Base-by-base conservation (phyloP, 2,888 invertebrate species). In the Entomobrya proxima region DNA sequence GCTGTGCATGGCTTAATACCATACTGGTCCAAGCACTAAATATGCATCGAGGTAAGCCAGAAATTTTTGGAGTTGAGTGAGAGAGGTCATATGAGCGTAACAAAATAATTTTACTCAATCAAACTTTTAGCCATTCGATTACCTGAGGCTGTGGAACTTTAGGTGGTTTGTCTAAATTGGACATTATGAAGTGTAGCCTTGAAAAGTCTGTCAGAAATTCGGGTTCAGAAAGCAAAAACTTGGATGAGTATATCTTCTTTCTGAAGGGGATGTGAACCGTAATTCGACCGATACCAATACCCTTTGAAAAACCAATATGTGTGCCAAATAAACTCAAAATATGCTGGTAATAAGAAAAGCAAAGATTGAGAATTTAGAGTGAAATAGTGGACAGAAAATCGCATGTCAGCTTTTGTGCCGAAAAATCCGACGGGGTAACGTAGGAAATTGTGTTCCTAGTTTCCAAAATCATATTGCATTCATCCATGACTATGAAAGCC, bases 1-100 rank as follows among this genome's bases (percentile, higher is more conserved):
- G 90, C 89, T 9, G 88, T 89, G 74, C 89, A 90, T 64, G 89
- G 90, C 50, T 88, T 89, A 78, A 90, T 85, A 13, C 90, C 90
- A 81, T 90, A 90, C 11, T 84, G 40, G 74, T 90, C 90, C 87
- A 89, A 50, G 76, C 90, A 89, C 89, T 89, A 30, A 7, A 24
- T n/a, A n/a, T n/a, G n/a, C n/a, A n/a, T n/a, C 27, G 32, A 18
- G 27, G 2, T n/a, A 72, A 79, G 30, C 21, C 21, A 47, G 18
- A 61, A 30, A 44, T 32, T n/a, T 32, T 40, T 55, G n/a, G 37
- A 78, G 21, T 52, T 77, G 1, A 52, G 5, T 76, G 55, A 6
- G 15, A 47, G 32, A n/a, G n/a, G n/a, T n/a, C n/a, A n/a, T n/a
- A n/a, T n/a, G n/a, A n/a, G n/a, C n/a, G n/a, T n/a, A n/a, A n/a